Evolutionary conservation across 2,888 invertebrate genomes (phyloP), one percentile per base, ranked within the genome.

Genomic region (Tinea pellionella): DNA sequence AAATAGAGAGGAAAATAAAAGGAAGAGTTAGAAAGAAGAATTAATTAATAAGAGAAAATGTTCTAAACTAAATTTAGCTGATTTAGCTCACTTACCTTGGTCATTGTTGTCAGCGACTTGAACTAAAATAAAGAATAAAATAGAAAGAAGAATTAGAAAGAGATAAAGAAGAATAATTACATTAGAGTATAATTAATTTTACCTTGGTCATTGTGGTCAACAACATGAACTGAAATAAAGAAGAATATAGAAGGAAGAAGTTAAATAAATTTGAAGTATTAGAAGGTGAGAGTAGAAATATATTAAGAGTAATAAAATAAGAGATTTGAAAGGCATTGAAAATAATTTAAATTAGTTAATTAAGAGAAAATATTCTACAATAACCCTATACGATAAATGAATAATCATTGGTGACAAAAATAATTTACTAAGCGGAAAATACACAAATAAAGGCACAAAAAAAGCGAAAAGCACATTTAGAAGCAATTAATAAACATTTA

Each of bases 191-290:
- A 47, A 47, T n/a, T 15, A 6, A 9, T n/a, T 15, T 15, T 9
- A 47, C 47, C 47, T 6, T 47, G 47, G 13, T 47, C 15, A 47
- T 47, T 8, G n/a, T 16, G 2, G 16, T 47, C 47, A 4, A 47
- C 47, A 15, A 47, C 47, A 47, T 47, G 47, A n/a, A 47, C 47
- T 47, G 47, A 47, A 47, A 47, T 24, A 15, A 47, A 16, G 47
- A 47, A 47, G 16, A 47, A 47, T 15, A n/a, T 16, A 9, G 47
- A 47, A 47, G 47, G 15, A 47, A 47, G 16, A 47, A 16, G 13
- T n/a, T n/a, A 47, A 15, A 47, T 15, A 9, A 47, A 15, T 9
- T 47, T 6, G n/a, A n/a, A n/a, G 3, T 41, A 41, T 8, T 41
- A 41, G 13, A 41, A 41, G n/a, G n/a, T n/a, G n/a, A n/a, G n/a